phyloP scores from a whole-genome alignment of 2,888 invertebrate species.

The Amiota communis region DNA sequence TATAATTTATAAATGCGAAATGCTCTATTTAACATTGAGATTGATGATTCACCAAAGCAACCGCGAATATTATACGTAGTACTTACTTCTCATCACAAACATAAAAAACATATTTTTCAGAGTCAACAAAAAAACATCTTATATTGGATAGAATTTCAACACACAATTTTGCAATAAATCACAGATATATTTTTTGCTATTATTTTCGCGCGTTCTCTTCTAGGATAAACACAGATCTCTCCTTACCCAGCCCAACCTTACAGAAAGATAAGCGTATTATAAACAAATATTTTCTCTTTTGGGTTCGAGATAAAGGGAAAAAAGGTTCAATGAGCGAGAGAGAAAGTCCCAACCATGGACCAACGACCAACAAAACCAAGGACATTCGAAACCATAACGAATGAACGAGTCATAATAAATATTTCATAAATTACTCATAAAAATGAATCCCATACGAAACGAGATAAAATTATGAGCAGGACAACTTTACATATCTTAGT shows the following conservation, averaged over 20 bases:
- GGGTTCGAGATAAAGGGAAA: neutral
- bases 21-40: no score
- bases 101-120: neutral
- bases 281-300: conserved; percentile 19
- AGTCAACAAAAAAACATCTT: neutral
- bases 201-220: neutral
- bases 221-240: neutral
- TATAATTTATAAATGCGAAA: no score
- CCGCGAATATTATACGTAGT: neutral
- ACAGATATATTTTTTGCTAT: neutral
- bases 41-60: no score
- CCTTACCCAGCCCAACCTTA: neutral
- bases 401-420: neutral
- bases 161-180: conserved; percentile 22
- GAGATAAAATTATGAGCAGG: conserved; percentile 11
- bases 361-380: conserved; percentile 8
- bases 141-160: neutral
- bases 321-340: no score
- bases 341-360: neutral
- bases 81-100: neutral
- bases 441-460: neutral
- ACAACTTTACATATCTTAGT: conserved; percentile 15
- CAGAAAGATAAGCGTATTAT: conserved; percentile 15
- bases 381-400: neutral
- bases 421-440: conserved; percentile 20